phyloP scores from a whole-genome alignment of 2,888 invertebrate species.

The Pterostichus niger region DNA sequence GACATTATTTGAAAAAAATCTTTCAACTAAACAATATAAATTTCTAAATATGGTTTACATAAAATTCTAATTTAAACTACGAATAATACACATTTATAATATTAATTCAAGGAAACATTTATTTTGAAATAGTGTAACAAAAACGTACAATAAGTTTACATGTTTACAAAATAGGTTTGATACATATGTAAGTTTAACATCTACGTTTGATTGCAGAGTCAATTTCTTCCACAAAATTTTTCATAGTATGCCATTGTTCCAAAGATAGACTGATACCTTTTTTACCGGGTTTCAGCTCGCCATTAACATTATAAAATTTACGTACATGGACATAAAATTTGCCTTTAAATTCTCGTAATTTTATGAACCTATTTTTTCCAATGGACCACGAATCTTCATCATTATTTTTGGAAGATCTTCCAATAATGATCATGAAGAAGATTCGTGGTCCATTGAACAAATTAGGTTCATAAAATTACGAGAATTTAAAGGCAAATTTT shows the following conservation, averaged over 20 bases:
- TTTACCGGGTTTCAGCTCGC: conserved; percentile 90
- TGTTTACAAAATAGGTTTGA: neutral
- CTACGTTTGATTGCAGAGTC: conserved; percentile 80
- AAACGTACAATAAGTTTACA: conserved; percentile 6
- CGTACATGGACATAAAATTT: conserved; percentile 92
- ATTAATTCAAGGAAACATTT: neutral
- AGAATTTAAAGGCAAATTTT: conserved; percentile 91
- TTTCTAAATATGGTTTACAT: no score
- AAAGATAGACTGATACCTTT: conserved; percentile 92
- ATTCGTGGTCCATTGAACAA: conserved; percentile 87
- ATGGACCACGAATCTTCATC: conserved; percentile 86
- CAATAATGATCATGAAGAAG: conserved; percentile 80
- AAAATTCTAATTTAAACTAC: no score
- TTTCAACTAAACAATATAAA: no score
- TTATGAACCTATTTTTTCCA: conserved; percentile 87
- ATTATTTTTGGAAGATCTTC: conserved; percentile 74
- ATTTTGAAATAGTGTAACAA: neutral
- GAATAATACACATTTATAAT: neutral
- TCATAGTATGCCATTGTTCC: conserved; percentile 89
- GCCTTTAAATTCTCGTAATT: conserved; percentile 91
- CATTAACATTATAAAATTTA: conserved; percentile 89
- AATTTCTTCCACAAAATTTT: conserved; percentile 84
- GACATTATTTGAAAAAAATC: no score
- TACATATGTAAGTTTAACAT: conserved; percentile 70
- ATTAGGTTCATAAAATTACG: conserved; percentile 88